Base-by-base conservation (phyloP, 2,888 invertebrate genomes). In the Clitarchus hookeri region DNA sequence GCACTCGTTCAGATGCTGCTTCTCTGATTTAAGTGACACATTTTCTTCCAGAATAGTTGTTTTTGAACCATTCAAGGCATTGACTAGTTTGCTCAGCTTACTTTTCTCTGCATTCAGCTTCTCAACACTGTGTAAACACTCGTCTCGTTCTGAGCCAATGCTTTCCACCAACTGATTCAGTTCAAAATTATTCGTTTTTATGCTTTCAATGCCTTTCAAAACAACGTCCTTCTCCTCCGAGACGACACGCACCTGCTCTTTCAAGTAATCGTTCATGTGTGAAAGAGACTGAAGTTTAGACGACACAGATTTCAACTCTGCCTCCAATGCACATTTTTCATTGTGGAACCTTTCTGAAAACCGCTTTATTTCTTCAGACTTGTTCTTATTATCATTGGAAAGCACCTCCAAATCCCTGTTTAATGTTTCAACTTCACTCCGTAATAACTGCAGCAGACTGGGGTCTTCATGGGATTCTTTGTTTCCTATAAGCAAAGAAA, bases 121-220 rank as follows among this genome's bases (percentile, higher is more conserved):
- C 16, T 77, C 82, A 26, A 80, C 65, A 19, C 86, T 83, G n/a
- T 86, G 44, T 23, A 85, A 82, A 36, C 86, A 87, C 12, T 82
- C 79, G 83, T 88, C 88, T 85, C 86, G 86, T 82, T 87, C 86
- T 44, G 86, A 77, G 54, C 82, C 86, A 25, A 88, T 84, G 44
- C 78, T 88, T 53, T 86, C 27, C 25, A 88, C 83, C 16, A 87
- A 25, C 77, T 82, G 84, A 36, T 85, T 83, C 36, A 88, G 84
- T 78, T 88, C 88, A n/a, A 79, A 26, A 84, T 88, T 88, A 44
- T 88, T 88, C 53, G 85, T 79, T 23, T 88, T 87, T 12, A 87
- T 48, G 85, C 84, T 87, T 54, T 87, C 86, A n/a, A 87, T 86
- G 12, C 84, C 88, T 25, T 48, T 84, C 26, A 87, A 25, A 44